Percentiles rank a stretch among this genome's conserved stretches.
phyloP scores from a whole-genome alignment of 2,113 vertebrate genomes.

The Melierax canorus region DNA sequence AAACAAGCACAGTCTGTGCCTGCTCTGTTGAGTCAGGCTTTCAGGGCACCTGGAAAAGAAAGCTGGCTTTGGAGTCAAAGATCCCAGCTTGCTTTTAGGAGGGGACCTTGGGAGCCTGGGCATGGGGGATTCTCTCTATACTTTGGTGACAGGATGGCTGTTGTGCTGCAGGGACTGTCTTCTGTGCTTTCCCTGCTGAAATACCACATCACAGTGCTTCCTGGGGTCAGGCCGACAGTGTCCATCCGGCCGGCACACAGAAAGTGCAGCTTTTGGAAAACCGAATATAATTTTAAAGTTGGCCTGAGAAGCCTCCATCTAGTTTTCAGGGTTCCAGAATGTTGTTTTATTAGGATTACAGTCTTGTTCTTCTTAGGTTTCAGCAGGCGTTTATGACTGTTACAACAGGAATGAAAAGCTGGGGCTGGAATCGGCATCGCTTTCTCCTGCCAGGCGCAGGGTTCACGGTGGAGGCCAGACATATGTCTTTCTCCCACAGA shows the following conservation, averaged over 20 bases:
- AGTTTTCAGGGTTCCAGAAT: slow-evolving; percentile 66
- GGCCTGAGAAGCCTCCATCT: slow-evolving; percentile 48
- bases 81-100: not conserved
- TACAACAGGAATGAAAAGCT: slow-evolving; percentile 68
- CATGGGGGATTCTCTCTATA: not conserved
- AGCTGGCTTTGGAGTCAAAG: not conserved
- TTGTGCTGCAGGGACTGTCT: not conserved
- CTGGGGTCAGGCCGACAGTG: not conserved
- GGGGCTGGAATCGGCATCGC: slow-evolving; percentile 56
- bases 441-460: slow-evolving; percentile 64
- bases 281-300: slow-evolving; percentile 44
- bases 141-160: not conserved
- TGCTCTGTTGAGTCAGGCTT: not conserved
- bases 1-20: not conserved
- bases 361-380: slow-evolving; percentile 69
- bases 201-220: not conserved
- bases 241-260: not conserved
- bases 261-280: slow-evolving; percentile 31
- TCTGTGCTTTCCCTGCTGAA: not conserved
- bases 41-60: not conserved
- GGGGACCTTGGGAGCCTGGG: not conserved
- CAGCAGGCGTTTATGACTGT: slow-evolving; percentile 67
- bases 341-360: slow-evolving; percentile 70
- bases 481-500: slow-evolving; percentile 53
- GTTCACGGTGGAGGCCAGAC: slow-evolving; percentile 66